These are phyloP conservation scores for Corythucha ciliata DNA, from an alignment of 2,888 invertebrate genomes.

Conservation along the genomic window DNA sequence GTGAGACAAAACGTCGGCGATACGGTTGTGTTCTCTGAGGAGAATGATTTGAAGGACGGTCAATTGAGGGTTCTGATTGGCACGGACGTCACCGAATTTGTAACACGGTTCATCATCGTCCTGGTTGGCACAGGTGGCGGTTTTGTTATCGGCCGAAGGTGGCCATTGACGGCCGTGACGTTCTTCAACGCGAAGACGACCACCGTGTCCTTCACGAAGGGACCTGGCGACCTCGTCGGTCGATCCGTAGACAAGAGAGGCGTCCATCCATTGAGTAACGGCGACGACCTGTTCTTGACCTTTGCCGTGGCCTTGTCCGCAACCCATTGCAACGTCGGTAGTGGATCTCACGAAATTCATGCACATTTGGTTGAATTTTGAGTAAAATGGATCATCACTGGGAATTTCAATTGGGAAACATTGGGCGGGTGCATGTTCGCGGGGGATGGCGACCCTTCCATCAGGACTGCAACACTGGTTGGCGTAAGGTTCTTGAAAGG, in stretches of 20 bases:
- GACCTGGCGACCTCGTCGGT: slow-evolving; percentile 32
- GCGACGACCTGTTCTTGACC: slow-evolving; percentile 55
- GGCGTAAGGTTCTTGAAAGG: slow-evolving; percentile 36
- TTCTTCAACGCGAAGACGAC: slow-evolving; percentile 45
- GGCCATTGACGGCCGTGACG: slow-evolving; percentile 61
- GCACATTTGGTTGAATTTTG: slow-evolving; percentile 36
- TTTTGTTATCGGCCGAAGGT: slow-evolving; percentile 57
- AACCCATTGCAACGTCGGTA: slow-evolving; percentile 52
- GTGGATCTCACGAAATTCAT: slow-evolving; percentile 38
- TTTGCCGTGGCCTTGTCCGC: slow-evolving; percentile 48
- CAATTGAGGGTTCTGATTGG: slow-evolving; percentile 67
- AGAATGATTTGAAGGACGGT: slow-evolving; percentile 64
- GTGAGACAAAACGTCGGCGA: slow-evolving; percentile 52
- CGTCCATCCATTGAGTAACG: slow-evolving; percentile 38
- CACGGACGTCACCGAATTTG: slow-evolving; percentile 62
- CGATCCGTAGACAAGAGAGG: slow-evolving; percentile 37
- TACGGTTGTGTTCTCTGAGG: slow-evolving; percentile 70
- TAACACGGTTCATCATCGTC: slow-evolving; percentile 59
- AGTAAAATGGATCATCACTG: slow-evolving; percentile 37
- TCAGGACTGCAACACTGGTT: slow-evolving; percentile 54
- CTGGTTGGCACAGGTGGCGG: slow-evolving; percentile 57
- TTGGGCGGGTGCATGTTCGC: slow-evolving; percentile 32
- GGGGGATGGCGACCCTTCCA: slow-evolving; percentile 40
- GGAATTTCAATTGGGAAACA: slow-evolving; percentile 38
- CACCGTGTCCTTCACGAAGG: slow-evolving; percentile 35